Evolutionary conservation across 2,113 vertebrate genomes (phyloP), one percentile per base, ranked within the genome.

Genomic region (Chaetura pelagica): DNA sequence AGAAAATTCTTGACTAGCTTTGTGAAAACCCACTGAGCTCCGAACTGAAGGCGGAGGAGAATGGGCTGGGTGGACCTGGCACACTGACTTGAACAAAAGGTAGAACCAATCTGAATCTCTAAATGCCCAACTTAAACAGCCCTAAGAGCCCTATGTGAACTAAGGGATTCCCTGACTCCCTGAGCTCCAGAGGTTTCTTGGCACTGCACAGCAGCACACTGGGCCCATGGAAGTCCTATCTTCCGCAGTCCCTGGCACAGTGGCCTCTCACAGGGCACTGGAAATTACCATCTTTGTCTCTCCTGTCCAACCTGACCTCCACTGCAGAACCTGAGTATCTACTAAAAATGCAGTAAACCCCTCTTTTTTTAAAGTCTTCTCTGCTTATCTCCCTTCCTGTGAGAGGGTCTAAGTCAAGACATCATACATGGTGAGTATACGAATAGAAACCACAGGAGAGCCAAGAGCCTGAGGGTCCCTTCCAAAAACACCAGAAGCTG

Each of bases 201-300:
- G 46, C 52, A 35, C 0, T 29, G 21, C 18, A 4, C 17, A 35
- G 74, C 20, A 29, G 14, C 34, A 15, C 18, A 0, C 3, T 2
- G 29, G 32, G 26, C 17, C 57, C 8, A 3, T 61, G 35, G 11
- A 34, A 68, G 32, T 1, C 26, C 2, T 0, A 7, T 1, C 0
- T 5, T 10, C 21, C 0, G 2, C 20, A 29, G 29, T 29, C 23
- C 26, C 44, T 10, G 9, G 44, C 1, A 0, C 46, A 15, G 21
- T 2, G 5, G 61, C 27, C 44, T 63, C 48, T 54, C 34, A 15
- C 10, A 27, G 9, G 6, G 34, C 46, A 23, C 44, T 7, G 64
- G 23, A 40, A 58, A 40, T 3, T 3, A 7, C 8, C 15, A 4
- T 4, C 80, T 13, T 5, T 4, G 44, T 4, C 66, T 22, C 34